A percentile compares a stretch with the other conserved stretches of the same genome.
Conservation (phyloP, 2,888 invertebrate species). For the Meliscaeva auricollis region DNA sequence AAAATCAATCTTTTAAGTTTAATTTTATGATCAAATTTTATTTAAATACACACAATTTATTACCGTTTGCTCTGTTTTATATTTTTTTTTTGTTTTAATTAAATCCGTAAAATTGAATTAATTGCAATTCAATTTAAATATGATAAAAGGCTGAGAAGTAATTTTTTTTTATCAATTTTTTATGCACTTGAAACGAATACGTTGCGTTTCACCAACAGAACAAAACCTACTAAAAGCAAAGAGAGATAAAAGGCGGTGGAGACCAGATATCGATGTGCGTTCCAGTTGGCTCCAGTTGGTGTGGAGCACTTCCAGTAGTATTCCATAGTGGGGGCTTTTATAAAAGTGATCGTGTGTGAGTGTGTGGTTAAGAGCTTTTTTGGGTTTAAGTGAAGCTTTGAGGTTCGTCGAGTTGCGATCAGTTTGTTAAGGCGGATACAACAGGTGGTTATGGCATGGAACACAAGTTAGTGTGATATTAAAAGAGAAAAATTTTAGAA, state of each 20-base stretch:
- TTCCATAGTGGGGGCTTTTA: constrained; percentile 35
- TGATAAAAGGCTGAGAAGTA: constrained; percentile 31
- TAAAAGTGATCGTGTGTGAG: constrained; percentile 37
- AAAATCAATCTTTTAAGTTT: background rate
- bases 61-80: constrained; percentile 38
- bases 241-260: constrained; percentile 64
- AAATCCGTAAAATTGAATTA: constrained; percentile 54
- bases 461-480: background rate
- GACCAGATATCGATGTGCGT: constrained; percentile 39
- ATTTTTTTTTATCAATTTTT: constrained; percentile 39
- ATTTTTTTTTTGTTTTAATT: constrained; percentile 22
- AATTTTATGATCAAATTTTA: background rate
- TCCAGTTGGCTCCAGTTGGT: constrained; percentile 58
- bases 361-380: constrained; percentile 40
- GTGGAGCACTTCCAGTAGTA: constrained; percentile 43
- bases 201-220: constrained; percentile 77
- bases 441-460: background rate
- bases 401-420: constrained; percentile 43
- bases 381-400: constrained; percentile 51
- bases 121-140: constrained; percentile 34
- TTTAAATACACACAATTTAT: constrained; percentile 12
- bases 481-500: background rate
- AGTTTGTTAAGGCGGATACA: constrained; percentile 48
- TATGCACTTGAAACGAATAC: constrained; percentile 71
- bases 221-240: constrained; percentile 77